Evolutionary conservation across 2,888 invertebrate genomes (phyloP), one percentile per base, ranked within the genome.

Genomic region (Leptopilina myrica): DNA sequence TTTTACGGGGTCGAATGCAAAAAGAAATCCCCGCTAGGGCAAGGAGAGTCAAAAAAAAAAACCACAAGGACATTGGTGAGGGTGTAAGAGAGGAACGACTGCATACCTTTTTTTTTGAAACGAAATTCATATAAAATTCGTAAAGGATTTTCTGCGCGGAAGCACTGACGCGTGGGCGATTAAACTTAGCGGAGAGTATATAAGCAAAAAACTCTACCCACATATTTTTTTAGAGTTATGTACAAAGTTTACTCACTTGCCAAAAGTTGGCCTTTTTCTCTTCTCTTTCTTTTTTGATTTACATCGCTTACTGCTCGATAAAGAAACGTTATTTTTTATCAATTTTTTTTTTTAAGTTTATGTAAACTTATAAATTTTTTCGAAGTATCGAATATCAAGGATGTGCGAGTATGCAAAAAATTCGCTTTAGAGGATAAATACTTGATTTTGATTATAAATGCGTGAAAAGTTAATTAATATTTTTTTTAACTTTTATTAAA

Each of bases 71-170:
- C 77, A 76, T 46, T 14, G 9, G 46, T 11, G 69, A 69, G 73
- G 26, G 73, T 73, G 49, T 49, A 33, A 73, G 53, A 73, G 46
- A 73, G 46, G 46, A 11, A 49, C 12, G 11, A 67, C 67, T 66
- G 59, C 84, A 84, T 86, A 81, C 85, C 86, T 86, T 85, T 49
- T 43, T 49, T 43, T 33, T 33, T 20, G 1, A 20, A 49, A 49
- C 49, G 82, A 82, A 81, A 85, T 83, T 83, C 78, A 82, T 83
- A 82, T 83, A 33, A 4, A 81, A 81, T 66, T 82, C 81, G 82
- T 82, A 80, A 83, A 80, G 85, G 79, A 79, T 80, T 82, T 83
- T 81, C 9, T 11, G 49, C 49, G 80, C 81, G 81, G 81, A 81
- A 81, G 82, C 82, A 83, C 80, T 79, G 83, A 82, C 82, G 82